Conservation (phyloP, 2,888 invertebrate species). For the Elegia similella region DNA sequence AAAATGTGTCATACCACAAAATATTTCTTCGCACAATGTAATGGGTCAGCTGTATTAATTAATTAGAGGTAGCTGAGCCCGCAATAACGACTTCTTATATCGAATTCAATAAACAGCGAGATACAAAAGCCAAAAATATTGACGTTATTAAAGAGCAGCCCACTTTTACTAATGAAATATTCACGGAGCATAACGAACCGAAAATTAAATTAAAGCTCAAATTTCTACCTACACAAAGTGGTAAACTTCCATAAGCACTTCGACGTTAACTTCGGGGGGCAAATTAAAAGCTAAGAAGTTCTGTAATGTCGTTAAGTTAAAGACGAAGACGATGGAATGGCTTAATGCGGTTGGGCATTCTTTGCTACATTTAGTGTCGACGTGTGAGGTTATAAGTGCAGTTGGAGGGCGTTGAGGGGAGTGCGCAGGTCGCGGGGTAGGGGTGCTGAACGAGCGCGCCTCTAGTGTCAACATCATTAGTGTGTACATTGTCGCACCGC, state of each 20-base stretch:
- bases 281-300: slow-evolving; percentile 16
- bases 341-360: slow-evolving; percentile 47
- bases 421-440: slow-evolving; percentile 28
- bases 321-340: slow-evolving; percentile 32
- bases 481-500: slow-evolving; percentile 52
- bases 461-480: slow-evolving; percentile 79
- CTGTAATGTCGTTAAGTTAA: slow-evolving; percentile 22
- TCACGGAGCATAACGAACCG: background rate
- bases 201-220: slow-evolving; percentile 9
- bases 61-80: background rate
- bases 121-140: background rate
- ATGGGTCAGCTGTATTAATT: background rate
- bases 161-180: background rate
- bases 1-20: background rate
- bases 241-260: slow-evolving; percentile 3
- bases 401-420: slow-evolving; percentile 36
- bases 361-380: slow-evolving; percentile 45
- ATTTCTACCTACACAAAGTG: background rate
- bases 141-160: background rate
- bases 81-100: too few relatives aligned
- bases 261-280: slow-evolving; percentile 3
- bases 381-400: slow-evolving; percentile 50
- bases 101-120: background rate
- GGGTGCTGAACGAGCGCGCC: slow-evolving; percentile 41
- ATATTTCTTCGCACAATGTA: background rate